phyloP scores from a whole-genome alignment of 2,797 vertebrate genomes.

The Gadopsis marmoratus region DNA sequence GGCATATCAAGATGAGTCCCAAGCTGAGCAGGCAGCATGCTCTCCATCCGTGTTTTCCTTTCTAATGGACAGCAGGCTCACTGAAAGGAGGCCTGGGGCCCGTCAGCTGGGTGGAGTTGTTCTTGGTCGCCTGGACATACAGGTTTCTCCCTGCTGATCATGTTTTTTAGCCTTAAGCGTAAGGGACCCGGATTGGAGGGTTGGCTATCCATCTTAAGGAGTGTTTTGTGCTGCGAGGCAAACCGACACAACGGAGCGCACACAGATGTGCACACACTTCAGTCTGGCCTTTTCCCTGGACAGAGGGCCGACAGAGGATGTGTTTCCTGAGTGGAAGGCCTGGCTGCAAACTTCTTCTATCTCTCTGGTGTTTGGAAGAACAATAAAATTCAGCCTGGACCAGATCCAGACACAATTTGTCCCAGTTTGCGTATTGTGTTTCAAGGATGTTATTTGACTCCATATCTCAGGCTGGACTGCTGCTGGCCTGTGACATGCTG shows the following conservation, averaged over 20 bases:
- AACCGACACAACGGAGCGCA: slow-evolving; percentile 29
- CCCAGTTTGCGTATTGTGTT: slow-evolving; percentile 46
- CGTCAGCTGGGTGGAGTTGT: slow-evolving; percentile 56
- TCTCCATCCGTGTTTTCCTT: slow-evolving; percentile 54
- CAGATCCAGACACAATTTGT: slow-evolving; percentile 57
- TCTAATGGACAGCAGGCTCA: slow-evolving; percentile 65
- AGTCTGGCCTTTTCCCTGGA: slow-evolving; percentile 55
- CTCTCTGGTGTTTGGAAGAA: slow-evolving; percentile 55
- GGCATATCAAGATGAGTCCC: slow-evolving; percentile 57
- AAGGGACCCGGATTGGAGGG: slow-evolving; percentile 21
- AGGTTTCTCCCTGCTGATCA: slow-evolving; percentile 52
- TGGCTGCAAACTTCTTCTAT: slow-evolving; percentile 37
- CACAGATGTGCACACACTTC: slow-evolving; percentile 35
- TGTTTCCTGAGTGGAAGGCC: slow-evolving; percentile 49
- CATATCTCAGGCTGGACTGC: slow-evolving; percentile 45
- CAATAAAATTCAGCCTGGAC: slow-evolving; percentile 56
- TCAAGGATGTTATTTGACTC: slow-evolving; percentile 54
- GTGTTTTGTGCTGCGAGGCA: slow-evolving; percentile 44
- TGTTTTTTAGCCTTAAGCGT: slow-evolving; percentile 55
- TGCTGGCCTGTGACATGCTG: slow-evolving; percentile 55
- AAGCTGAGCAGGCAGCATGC: slow-evolving; percentile 52
- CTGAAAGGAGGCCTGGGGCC: slow-evolving; percentile 57
- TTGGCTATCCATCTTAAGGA: slow-evolving; percentile 55
- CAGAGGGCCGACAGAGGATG: slow-evolving; percentile 46
- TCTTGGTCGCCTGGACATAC: slow-evolving; percentile 45